Conservation (phyloP, 2,888 invertebrate genomes). For the Scaeva pyrastri region DNA sequence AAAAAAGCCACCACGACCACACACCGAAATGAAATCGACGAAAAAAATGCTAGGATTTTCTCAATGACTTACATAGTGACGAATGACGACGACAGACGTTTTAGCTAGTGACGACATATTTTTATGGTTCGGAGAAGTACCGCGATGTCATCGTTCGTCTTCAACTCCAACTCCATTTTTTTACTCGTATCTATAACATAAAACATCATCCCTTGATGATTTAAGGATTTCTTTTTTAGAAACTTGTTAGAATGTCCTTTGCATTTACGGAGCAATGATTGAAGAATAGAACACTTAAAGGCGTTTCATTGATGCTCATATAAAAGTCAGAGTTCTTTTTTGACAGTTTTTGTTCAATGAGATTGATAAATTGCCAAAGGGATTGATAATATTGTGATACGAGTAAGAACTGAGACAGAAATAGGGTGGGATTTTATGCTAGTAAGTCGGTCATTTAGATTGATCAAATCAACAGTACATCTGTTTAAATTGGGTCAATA, state of each 20-base stretch:
- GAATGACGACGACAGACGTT: slow-evolving; percentile 34
- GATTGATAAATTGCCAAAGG: slow-evolving; percentile 55
- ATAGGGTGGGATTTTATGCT: background rate
- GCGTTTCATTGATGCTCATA: slow-evolving; percentile 46
- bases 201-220: slow-evolving; percentile 51
- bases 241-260: slow-evolving; percentile 28
- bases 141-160: background rate
- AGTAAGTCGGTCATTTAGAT: background rate
- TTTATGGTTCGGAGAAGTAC: slow-evolving; percentile 64
- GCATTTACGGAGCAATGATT: slow-evolving; percentile 51
- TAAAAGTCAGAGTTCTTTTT: slow-evolving; percentile 48
- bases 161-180: slow-evolving; percentile 76
- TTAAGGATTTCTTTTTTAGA: slow-evolving; percentile 46
- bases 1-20: slow-evolving; percentile 32
- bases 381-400: background rate
- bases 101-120: slow-evolving; percentile 36
- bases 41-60: slow-evolving; percentile 60
- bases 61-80: background rate
- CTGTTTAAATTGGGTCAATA: too few relatives aligned
- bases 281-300: slow-evolving; percentile 48
- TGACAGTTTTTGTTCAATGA: slow-evolving; percentile 42
- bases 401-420: background rate
- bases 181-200: too few relatives aligned
- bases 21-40: slow-evolving; percentile 36
- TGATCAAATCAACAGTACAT: too few relatives aligned